Percentiles rank a stretch among this genome's conserved stretches.
Evolutionary conservation across 2,888 invertebrate genomes (phyloP).

Genomic region (Noctua comes): DNA sequence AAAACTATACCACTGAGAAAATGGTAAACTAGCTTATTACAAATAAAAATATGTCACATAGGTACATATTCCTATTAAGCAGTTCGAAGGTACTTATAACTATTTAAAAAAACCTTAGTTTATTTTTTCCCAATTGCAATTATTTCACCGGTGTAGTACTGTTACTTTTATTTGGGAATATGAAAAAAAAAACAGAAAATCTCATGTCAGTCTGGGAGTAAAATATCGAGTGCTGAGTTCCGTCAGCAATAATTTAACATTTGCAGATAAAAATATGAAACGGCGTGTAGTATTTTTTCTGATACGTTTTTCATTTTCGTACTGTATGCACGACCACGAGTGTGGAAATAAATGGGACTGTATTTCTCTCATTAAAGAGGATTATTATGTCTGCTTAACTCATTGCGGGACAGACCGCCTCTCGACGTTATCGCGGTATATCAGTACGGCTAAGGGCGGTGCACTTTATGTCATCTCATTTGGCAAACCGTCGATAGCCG

Average conservation of each 20-base stretch:
- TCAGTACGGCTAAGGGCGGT: too few species aligned
- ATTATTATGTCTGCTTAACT: background rate
- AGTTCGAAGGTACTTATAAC: too few species aligned
- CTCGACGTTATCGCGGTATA: too few species aligned
- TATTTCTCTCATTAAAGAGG: background rate
- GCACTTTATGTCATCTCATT: too few species aligned
- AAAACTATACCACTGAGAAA: too few species aligned
- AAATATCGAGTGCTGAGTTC: constrained; percentile 4
- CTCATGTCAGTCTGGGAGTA: background rate
- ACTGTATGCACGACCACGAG: background rate
- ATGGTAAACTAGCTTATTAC: too few species aligned
- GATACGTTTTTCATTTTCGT: constrained; percentile 3
- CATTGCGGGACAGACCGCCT: too few species aligned
- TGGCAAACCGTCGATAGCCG: too few species aligned
- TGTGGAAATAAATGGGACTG: background rate
- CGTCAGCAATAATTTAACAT: constrained; percentile 4
- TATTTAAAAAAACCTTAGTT: background rate
- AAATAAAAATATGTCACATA: too few species aligned
- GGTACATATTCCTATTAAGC: too few species aligned
- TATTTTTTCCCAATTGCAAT: background rate
- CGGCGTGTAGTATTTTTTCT: background rate
- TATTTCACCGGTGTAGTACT: background rate
- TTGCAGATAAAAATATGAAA: background rate
- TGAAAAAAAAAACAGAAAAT: background rate
- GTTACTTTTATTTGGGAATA: background rate